phyloP scores from a whole-genome alignment of 2,888 invertebrate genomes.

The Pharmacophagus antenor region DNA sequence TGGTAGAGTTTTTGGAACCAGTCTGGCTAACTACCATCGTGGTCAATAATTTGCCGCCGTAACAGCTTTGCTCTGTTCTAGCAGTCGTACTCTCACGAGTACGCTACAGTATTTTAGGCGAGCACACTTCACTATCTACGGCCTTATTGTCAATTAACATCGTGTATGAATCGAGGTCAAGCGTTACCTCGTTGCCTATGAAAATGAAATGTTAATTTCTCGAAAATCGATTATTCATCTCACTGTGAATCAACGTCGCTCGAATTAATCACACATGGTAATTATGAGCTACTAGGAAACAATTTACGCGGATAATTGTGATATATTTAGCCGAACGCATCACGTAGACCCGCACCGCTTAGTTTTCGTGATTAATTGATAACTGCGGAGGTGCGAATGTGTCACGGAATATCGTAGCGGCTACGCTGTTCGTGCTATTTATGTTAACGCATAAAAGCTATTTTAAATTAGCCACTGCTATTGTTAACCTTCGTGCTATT shows the following conservation, averaged over 20 bases:
- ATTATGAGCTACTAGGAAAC: constrained; percentile 10
- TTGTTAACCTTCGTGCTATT: constrained; percentile 30
- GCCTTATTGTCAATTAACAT: background rate
- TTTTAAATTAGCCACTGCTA: constrained; percentile 20
- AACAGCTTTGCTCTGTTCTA: too few relatives aligned
- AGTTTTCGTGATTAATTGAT: constrained; percentile 20
- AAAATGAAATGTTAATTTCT: background rate
- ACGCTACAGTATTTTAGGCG: background rate
- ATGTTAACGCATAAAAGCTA: constrained; percentile 18
- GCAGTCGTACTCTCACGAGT: too few relatives aligned
- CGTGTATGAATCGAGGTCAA: too few relatives aligned
- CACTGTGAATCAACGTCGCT: constrained; percentile 4
- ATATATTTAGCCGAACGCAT: constrained; percentile 16
- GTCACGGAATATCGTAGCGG: constrained; percentile 7
- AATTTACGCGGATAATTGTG: constrained; percentile 15
- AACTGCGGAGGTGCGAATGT: constrained; percentile 21
- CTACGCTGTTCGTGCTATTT: background rate
- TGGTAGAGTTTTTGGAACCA: too few relatives aligned
- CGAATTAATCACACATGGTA: background rate
- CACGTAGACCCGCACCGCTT: background rate
- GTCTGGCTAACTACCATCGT: too few relatives aligned
- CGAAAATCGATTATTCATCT: background rate
- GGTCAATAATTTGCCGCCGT: too few relatives aligned
- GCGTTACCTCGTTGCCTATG: too few relatives aligned
- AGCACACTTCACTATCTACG: background rate